Conservation (phyloP, 2,113 vertebrate species). For the Pterophyllum scalare region DNA sequence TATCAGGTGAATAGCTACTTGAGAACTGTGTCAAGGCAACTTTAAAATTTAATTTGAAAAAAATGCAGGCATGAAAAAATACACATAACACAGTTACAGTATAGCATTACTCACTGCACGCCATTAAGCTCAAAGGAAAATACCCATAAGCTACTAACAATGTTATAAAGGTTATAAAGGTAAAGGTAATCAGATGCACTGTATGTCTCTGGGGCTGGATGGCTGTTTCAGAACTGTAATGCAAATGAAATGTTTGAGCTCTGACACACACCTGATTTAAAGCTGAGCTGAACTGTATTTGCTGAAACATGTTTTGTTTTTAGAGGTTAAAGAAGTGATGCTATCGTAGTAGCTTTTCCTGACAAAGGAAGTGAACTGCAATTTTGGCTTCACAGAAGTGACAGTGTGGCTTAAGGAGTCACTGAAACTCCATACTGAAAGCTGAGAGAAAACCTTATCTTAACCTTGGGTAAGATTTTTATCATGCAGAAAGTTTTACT, state of each 20-base stretch:
- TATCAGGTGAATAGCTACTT: slow-evolving; percentile 42
- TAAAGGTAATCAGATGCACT: neutral
- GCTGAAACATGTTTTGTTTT: neutral
- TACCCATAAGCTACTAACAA: neutral
- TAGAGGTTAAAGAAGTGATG: neutral
- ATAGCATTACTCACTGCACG: slow-evolving; percentile 4
- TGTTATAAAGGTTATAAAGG: neutral
- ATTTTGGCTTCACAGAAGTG: slow-evolving; percentile 25
- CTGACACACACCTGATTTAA: neutral
- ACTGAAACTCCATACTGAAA: slow-evolving; percentile 53
- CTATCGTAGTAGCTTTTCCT: slow-evolving; percentile 25
- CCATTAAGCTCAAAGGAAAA: slow-evolving; percentile 16
- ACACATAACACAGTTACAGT: neutral
- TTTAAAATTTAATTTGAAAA: neutral
- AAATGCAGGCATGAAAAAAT: neutral
- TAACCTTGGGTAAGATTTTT: slow-evolving; percentile 36
- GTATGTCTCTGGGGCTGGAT: neutral
- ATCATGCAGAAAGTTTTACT: slow-evolving; percentile 23
- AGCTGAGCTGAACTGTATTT: neutral
- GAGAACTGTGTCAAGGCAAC: slow-evolving; percentile 40
- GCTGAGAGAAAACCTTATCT: slow-evolving; percentile 39
- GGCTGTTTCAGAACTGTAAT: neutral
- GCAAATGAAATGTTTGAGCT: neutral
- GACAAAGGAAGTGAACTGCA: slow-evolving; percentile 44
- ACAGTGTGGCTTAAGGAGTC: slow-evolving; percentile 22